A percentile compares a stretch with the other conserved stretches of the same genome.
Conservation (phyloP, 1,140 invertebrate genomes). For the Papilio helenus region DNA sequence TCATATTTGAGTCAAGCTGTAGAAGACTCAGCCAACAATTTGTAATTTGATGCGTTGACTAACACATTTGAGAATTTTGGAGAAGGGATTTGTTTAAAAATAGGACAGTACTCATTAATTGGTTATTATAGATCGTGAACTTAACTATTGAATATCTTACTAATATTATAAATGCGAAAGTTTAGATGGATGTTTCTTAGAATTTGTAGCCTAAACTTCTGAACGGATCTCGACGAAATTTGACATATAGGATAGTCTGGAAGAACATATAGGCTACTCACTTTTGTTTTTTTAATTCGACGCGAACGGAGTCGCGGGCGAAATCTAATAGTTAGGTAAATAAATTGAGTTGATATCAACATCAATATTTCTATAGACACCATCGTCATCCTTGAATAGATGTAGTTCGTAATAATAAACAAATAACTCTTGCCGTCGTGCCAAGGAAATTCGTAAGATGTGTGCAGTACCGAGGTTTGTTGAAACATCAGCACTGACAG, state of each 20-base stretch:
- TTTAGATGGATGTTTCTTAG: no score
- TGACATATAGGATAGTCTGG: no score
- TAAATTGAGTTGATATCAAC: background rate
- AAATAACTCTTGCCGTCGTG: constrained; percentile 13
- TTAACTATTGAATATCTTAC: no score
- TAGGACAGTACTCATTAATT: no score
- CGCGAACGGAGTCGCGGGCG: no score
- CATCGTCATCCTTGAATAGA: background rate
- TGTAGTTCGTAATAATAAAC: constrained; percentile 22
- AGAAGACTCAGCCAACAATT: background rate
- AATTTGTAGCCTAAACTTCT: no score
- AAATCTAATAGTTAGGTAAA: background rate
- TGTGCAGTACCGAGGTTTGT: constrained; percentile 6
- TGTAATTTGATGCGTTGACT: background rate
- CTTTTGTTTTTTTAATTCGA: no score
- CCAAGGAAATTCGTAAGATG: constrained; percentile 8
- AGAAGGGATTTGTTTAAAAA: no score
- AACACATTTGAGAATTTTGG: background rate
- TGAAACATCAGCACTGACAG: background rate
- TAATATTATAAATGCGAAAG: no score
- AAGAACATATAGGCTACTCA: no score
- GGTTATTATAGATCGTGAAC: no score
- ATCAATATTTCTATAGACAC: background rate
- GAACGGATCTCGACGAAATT: no score
- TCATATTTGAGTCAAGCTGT: background rate